Conservation (phyloP, 2,113 vertebrate species). For the Petrocephalus microphthalmus region DNA sequence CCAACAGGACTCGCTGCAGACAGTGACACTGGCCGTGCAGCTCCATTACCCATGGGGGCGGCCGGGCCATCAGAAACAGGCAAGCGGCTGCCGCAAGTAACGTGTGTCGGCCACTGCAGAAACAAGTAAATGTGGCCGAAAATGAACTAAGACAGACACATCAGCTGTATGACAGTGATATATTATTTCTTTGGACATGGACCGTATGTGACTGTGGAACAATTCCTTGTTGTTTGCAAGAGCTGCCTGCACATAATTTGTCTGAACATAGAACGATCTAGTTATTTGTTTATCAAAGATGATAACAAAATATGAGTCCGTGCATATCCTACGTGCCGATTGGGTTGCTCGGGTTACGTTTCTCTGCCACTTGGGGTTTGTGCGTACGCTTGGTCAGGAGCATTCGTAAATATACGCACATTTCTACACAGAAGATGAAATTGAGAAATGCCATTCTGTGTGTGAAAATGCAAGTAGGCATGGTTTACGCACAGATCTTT, state of each 20-base stretch:
- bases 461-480: background rate
- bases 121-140: background rate
- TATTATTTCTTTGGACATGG: background rate
- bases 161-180: background rate
- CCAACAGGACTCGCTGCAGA: too few species aligned
- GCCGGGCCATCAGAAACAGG: background rate
- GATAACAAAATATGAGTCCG: background rate
- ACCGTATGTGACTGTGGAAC: background rate
- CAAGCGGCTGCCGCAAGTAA: background rate
- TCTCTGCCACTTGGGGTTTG: background rate
- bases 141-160: background rate
- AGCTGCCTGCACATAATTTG: background rate
- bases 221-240: background rate
- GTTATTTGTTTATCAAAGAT: background rate
- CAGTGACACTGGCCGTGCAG: too few species aligned
- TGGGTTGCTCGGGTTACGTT: background rate
- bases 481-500: background rate
- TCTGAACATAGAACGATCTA: background rate
- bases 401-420: background rate
- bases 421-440: background rate
- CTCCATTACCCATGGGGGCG: too few species aligned
- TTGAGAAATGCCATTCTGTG: background rate
- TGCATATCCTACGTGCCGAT: background rate
- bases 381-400: background rate
- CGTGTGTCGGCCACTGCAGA: background rate